A percentile compares a stretch with the other conserved stretches of the same genome.
Evolutionary conservation across 2,113 vertebrate genomes (phyloP).

Genomic region (Haemorhous mexicanus): DNA sequence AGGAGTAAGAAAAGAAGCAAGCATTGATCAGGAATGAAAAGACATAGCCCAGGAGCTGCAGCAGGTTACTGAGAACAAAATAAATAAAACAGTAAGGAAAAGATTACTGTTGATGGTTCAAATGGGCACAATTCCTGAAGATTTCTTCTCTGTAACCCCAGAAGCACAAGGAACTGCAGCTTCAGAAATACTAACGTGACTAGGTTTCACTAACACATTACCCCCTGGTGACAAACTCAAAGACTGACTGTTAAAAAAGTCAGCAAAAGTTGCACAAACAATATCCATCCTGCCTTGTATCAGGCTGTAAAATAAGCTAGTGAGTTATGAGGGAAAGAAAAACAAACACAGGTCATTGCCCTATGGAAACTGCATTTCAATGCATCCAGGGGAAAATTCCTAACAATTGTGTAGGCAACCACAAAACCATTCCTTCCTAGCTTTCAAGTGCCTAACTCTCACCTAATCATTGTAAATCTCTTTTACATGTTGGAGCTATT

Average conservation of each 20-base stretch:
- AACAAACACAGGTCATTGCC: not conserved
- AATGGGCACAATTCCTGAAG: not conserved
- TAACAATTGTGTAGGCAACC: not conserved
- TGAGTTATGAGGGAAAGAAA: not conserved
- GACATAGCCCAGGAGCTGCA: not conserved
- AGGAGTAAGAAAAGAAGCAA: not conserved
- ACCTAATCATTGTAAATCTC: not conserved
- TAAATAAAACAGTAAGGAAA: not conserved
- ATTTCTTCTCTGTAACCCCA: not conserved
- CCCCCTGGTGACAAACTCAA: not conserved
- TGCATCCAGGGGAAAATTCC: not conserved
- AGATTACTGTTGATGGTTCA: not conserved
- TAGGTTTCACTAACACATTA: not conserved
- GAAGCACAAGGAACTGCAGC: not conserved
- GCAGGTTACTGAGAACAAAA: not conserved
- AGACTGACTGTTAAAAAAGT: not conserved
- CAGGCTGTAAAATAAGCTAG: not conserved
- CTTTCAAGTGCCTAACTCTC: not conserved
- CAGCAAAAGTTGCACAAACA: not conserved
- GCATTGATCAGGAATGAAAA: not conserved
- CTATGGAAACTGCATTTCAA: not conserved
- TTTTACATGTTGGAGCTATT: slow-evolving; percentile 34
- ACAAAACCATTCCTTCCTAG: not conserved
- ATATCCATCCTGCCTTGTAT: not conserved
- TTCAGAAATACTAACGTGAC: not conserved